Evolutionary conservation across 2,888 invertebrate species (phyloP).

Genomic region (Ryuthela nishihirai): DNA sequence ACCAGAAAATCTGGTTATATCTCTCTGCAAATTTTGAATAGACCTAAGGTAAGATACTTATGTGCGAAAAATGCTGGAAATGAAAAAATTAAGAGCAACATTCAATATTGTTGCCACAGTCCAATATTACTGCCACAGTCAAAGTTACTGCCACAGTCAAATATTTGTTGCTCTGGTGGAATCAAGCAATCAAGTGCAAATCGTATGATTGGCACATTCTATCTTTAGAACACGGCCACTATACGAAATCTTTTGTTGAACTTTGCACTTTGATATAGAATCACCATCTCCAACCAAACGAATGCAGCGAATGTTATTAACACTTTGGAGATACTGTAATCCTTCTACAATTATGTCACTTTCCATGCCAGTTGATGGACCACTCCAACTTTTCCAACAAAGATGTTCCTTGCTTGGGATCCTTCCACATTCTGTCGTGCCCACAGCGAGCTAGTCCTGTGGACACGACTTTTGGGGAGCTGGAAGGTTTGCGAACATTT

Average conservation of each 20-base stretch:
- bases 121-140: too few species aligned
- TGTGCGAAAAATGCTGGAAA: too few species aligned
- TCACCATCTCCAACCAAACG: slow-evolving; percentile 2
- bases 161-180: too few species aligned
- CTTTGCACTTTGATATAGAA: background rate
- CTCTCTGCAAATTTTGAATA: background rate
- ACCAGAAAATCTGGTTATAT: background rate
- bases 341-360: slow-evolving; percentile 5
- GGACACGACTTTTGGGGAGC: too few species aligned
- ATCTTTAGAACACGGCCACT: background rate
- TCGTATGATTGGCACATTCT: slow-evolving; percentile 4
- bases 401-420: background rate
- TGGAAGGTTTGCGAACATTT: too few species aligned
- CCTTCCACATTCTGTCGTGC: background rate
- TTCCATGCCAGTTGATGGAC: slow-evolving; percentile 3
- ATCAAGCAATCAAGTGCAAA: too few species aligned
- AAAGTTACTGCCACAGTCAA: too few species aligned
- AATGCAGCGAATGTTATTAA: background rate
- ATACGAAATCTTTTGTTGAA: background rate
- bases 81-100: too few species aligned
- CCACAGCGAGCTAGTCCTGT: too few species aligned
- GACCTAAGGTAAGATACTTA: too few species aligned
- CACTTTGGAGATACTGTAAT: background rate
- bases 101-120: too few species aligned
- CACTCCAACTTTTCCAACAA: slow-evolving; percentile 1